Evolutionary conservation across 2,113 vertebrate species (phyloP).

Genomic region (Tauraco erythrolophus): DNA sequence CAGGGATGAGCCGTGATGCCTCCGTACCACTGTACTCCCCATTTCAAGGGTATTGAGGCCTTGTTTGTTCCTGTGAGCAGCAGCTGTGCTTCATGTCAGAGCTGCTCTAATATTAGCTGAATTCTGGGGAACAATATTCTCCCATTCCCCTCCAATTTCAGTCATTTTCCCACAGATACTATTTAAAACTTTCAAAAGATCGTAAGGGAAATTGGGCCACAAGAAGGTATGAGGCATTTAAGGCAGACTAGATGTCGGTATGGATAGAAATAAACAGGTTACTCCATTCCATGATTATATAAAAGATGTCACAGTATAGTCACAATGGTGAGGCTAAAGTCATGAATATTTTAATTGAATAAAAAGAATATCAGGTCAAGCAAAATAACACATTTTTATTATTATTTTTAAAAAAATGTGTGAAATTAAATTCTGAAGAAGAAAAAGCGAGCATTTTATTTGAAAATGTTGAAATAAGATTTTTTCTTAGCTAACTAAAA

Average conservation of each 20-base stretch:
- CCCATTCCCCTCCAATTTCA: no score
- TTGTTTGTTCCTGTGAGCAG: no score
- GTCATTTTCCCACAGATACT: no score
- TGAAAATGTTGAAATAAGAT: neutral
- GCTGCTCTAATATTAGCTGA: no score
- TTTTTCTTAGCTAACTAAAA: neutral
- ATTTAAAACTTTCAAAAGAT: neutral
- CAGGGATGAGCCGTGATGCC: no score
- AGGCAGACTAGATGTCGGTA: neutral
- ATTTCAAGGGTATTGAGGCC: no score
- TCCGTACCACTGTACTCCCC: no score
- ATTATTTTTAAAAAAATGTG: neutral
- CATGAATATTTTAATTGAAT: neutral
- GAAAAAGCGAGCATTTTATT: neutral
- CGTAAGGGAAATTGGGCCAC: neutral
- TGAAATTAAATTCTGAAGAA: neutral
- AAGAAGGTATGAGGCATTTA: rapidly evolving
- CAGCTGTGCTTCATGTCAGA: no score
- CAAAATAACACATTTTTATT: neutral
- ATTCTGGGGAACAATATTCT: no score
- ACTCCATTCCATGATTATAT: neutral
- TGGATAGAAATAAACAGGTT: neutral
- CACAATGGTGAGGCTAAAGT: neutral
- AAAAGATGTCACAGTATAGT: neutral
- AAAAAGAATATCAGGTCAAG: neutral